Base-by-base conservation (phyloP, 2,113 vertebrate genomes). In the pig (Sus scrofa) region DNA sequence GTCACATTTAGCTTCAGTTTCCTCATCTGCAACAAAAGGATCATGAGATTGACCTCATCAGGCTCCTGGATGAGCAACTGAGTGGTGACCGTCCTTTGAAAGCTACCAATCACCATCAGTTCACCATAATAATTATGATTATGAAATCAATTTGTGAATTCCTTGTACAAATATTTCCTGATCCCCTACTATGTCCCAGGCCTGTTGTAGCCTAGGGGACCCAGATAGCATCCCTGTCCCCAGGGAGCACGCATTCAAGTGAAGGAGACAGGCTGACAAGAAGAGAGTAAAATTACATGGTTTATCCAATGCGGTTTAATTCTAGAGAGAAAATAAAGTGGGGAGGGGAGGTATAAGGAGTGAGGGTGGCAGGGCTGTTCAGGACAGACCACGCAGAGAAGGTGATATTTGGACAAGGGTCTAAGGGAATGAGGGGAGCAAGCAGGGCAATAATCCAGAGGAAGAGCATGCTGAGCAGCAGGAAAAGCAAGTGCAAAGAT, bases 101-200 rank as follows among this genome's bases (percentile, higher is more conserved):
- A 91, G 58, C 58, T 63, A 10, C 18, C 56, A 83, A 39, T 77
- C 37, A 16, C 14, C 39, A 2, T 39, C 39, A 32, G 27, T 58
- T 87, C 16, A 56, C 24, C 44, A 85, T 63, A 70, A 90, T 39
- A 83, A 82, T 86, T 88, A 65, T 22, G 56, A 67, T 68, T 86
- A 74, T 83, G 81, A 56, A 93, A 74, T 94, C 37, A 83, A 30
- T 54, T 16, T 62, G 37, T 93, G 78, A 84, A 91, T 81, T 91
- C 37, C 60, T 54, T 81, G 16, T 34, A 70, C 27, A 89, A 87
- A 44, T 86, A 91, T 78, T 91, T 95, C 89, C 52, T 32, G n/a
- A 63, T 73, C 79, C 37, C 56, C 78, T 93, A 34, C 67, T 39
- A 27, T 30, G 63, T 26, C 19, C 19, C 74, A 78, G 34, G 4